These are phyloP conservation scores for Cairina moschata DNA, from an alignment of 2,113 vertebrate genomes.

Conservation along the genomic window DNA sequence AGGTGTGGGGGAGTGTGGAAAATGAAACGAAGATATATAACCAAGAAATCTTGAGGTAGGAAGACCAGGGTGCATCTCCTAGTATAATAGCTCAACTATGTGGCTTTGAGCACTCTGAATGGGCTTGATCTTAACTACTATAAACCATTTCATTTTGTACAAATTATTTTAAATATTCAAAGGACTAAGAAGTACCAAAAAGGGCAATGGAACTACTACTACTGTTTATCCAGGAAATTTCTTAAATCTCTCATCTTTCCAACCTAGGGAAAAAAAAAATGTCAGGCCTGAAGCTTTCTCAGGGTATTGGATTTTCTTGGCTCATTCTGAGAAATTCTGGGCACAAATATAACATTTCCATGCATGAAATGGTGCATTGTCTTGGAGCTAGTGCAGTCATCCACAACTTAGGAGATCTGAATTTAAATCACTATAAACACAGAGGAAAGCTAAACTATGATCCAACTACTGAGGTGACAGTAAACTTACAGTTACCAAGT, in stretches of 20 bases:
- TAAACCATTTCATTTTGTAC: neutral
- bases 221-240: neutral
- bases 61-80: neutral
- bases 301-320: no score
- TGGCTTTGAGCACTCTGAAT: neutral
- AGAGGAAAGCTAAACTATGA: no score
- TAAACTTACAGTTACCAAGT: no score
- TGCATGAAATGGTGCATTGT: no score
- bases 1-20: neutral
- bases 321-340: no score
- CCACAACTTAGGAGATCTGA: no score
- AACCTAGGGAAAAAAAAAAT: neutral
- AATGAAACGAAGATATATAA: neutral
- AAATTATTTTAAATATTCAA: neutral
- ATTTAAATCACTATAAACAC: no score
- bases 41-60: neutral
- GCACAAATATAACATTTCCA: no score
- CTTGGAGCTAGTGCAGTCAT: no score
- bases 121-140: neutral
- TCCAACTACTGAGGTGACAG: no score
- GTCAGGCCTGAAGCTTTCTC: neutral
- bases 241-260: neutral
- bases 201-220: neutral
- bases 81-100: fast-evolving
- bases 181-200: neutral